Conservation (phyloP, 2,113 vertebrate species). For the Prionailurus bengalensis region DNA sequence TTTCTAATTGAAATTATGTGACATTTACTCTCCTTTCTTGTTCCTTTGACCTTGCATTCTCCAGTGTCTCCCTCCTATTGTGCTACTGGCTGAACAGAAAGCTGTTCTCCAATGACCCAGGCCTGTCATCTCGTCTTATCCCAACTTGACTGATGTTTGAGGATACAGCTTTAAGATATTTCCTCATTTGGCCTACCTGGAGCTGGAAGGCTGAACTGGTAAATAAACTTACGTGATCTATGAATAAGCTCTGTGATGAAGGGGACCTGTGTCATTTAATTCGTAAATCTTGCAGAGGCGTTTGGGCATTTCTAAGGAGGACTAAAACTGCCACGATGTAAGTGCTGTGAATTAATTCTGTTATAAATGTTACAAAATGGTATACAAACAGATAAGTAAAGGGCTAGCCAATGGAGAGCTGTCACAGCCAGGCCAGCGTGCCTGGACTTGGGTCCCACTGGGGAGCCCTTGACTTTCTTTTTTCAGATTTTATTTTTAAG, state of each 20-base stretch:
- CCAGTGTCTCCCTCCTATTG: neutral
- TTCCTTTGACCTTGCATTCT: neutral
- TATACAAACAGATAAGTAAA: neutral
- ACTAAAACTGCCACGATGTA: neutral
- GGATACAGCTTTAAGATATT: neutral
- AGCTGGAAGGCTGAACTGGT: neutral
- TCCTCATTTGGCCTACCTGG: neutral
- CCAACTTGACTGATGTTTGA: neutral
- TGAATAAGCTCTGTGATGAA: neutral
- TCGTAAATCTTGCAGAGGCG: conserved; percentile 23
- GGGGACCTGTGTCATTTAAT: neutral
- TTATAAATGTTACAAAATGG: neutral
- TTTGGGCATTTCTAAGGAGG: conserved; percentile 31
- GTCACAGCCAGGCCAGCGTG: neutral
- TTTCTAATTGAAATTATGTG: neutral
- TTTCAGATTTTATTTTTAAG: neutral
- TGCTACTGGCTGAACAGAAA: neutral
- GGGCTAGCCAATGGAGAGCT: neutral
- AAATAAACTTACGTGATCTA: neutral
- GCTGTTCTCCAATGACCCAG: neutral
- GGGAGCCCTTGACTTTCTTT: neutral
- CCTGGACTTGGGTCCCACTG: neutral
- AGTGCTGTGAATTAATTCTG: neutral
- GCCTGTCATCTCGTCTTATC: no score
- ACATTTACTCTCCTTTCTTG: neutral